phyloP scores from a whole-genome alignment of 2,113 vertebrate genomes.

The Melanocharis versteri region DNA sequence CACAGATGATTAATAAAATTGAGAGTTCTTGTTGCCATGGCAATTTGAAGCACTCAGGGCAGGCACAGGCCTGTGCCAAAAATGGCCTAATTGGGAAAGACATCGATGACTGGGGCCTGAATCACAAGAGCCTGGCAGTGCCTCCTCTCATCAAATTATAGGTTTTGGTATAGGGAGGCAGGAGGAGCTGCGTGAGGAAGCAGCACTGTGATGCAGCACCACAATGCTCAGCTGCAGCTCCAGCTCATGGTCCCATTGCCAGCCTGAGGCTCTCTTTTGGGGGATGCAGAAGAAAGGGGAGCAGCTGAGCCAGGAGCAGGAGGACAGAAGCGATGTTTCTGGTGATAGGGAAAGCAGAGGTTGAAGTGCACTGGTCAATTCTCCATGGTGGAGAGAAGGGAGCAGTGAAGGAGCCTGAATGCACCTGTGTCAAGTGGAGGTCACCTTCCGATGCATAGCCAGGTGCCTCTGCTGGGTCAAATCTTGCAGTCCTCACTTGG shows the following conservation, averaged over 20 bases:
- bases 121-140: not conserved
- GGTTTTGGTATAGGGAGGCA: not conserved
- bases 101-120: slow-evolving; percentile 1
- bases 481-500: not conserved
- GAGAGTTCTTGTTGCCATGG: slow-evolving; percentile 63
- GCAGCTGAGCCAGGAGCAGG: not conserved
- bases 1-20: slow-evolving; percentile 66
- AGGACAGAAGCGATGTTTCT: not conserved
- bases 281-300: not conserved
- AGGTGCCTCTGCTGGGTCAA: not conserved
- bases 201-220: not conserved
- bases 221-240: not conserved
- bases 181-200: not conserved
- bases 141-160: not conserved
- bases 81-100: slow-evolving; percentile 41
- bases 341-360: not conserved
- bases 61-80: slow-evolving; percentile 21
- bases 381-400: not conserved
- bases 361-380: not conserved
- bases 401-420: not conserved
- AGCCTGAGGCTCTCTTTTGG: not conserved
- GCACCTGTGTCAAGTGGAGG: not conserved
- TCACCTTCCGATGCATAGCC: accelerated
- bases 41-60: slow-evolving; percentile 41
- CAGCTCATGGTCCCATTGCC: not conserved